phyloP scores from a whole-genome alignment of 2,888 invertebrate species.

The Machimus atricapillus region DNA sequence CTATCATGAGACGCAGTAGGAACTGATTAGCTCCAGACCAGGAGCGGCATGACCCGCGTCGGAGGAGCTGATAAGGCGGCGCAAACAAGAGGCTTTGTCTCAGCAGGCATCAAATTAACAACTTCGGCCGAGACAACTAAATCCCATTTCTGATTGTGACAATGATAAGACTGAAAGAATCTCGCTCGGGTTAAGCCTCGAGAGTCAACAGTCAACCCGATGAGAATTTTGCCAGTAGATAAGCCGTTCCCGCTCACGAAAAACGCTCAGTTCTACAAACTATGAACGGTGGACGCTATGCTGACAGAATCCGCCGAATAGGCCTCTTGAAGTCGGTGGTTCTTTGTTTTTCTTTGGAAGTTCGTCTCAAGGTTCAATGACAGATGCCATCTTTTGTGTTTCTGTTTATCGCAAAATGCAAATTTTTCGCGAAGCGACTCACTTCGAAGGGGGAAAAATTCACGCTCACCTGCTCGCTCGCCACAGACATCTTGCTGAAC shows the following conservation, averaged over 20 bases:
- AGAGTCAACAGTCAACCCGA: background rate
- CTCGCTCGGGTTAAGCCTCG: background rate
- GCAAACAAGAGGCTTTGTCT: background rate
- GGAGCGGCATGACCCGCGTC: background rate
- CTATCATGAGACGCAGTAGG: background rate
- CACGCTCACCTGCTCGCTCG: slow-evolving; percentile 29
- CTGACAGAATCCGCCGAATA: background rate
- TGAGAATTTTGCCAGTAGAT: background rate
- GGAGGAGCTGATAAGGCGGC: background rate
- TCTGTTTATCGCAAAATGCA: slow-evolving; percentile 34
- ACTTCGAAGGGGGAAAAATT: background rate
- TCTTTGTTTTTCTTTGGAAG: background rate
- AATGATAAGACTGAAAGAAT: background rate
- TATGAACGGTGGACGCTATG: background rate
- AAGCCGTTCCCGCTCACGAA: background rate
- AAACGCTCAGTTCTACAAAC: background rate
- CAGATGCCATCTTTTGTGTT: slow-evolving; percentile 41
- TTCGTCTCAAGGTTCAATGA: slow-evolving; percentile 30
- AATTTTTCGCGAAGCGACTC: background rate
- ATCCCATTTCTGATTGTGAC: background rate
- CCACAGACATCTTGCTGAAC: slow-evolving; percentile 21
- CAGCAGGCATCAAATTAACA: background rate
- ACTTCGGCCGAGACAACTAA: background rate
- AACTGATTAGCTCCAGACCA: background rate
- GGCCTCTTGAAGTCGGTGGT: background rate